Conservation (phyloP, 2,888 invertebrate species). For the Cephus pygmeus region DNA sequence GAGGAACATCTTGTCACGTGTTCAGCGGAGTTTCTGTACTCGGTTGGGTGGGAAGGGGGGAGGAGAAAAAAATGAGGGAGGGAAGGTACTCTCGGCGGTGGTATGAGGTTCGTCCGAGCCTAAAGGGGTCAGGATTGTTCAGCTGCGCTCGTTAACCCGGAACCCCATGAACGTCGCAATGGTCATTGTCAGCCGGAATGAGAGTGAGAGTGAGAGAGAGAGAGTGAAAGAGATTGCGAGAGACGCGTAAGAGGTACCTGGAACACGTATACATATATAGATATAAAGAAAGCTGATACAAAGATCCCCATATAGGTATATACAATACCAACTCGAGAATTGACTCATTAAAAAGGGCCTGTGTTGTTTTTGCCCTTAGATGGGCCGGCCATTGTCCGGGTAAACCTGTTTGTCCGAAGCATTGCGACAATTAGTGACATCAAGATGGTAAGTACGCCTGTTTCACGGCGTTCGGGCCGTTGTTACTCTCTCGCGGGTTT, state of each 20-base stretch:
- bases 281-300: constrained; percentile 7
- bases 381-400: constrained; percentile 96
- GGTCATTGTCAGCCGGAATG: constrained; percentile 1
- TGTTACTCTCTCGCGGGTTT: constrained; percentile 22
- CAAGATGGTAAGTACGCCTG: constrained; percentile 92
- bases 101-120: no score
- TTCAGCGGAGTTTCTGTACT: no score
- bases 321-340: constrained; percentile 26
- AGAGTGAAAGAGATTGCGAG: background rate
- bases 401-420: constrained; percentile 98
- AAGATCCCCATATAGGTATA: constrained; percentile 24
- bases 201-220: constrained; percentile 9
- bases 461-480: constrained; percentile 32
- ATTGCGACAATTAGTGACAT: constrained; percentile 99
- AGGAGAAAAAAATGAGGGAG: no score
- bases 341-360: constrained; percentile 56
- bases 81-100: no score
- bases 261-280: background rate
- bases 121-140: no score
- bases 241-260: background rate
- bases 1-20: no score
- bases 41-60: no score
- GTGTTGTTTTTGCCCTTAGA: constrained; percentile 72
- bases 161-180: constrained; percentile 15
- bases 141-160: no score